Evolutionary conservation across 1,140 invertebrate genomes (phyloP).

Genomic region (Drosophila miranda): DNA sequence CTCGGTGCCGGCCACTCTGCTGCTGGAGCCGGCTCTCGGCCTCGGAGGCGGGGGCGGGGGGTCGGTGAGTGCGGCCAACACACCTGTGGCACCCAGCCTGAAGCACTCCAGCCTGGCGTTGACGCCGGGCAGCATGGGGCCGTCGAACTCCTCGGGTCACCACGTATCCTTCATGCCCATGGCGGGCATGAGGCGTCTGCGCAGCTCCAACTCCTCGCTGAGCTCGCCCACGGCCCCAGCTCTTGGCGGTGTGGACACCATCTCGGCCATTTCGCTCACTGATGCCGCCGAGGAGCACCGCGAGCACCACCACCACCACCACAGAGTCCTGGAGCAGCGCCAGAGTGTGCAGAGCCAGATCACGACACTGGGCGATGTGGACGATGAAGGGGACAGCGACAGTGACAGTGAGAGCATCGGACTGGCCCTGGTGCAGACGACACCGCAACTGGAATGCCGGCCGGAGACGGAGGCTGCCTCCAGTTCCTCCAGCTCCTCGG

Average conservation of each 20-base stretch:
- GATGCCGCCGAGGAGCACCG: slow-evolving; percentile 37
- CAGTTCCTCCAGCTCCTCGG: slow-evolving; percentile 71
- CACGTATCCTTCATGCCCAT: slow-evolving; percentile 72
- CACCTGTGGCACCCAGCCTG: slow-evolving; percentile 47
- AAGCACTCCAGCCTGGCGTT: slow-evolving; percentile 54
- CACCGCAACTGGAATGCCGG: slow-evolving; percentile 59
- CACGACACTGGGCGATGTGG: slow-evolving; percentile 74
- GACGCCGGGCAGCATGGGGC: slow-evolving; percentile 37
- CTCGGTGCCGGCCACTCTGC: slow-evolving; percentile 58
- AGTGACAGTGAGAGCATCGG: slow-evolving; percentile 64
- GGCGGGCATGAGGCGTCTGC: slow-evolving; percentile 56
- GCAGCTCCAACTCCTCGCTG: slow-evolving; percentile 56
- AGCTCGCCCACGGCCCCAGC: slow-evolving; percentile 40
- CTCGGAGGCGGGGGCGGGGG: slow-evolving; percentile 5
- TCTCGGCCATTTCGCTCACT: slow-evolving; percentile 61
- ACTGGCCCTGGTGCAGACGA: slow-evolving; percentile 58
- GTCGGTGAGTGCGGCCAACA: slow-evolving; percentile 65
- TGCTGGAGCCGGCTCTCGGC: slow-evolving; percentile 35
- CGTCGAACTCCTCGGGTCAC: slow-evolving; percentile 55
- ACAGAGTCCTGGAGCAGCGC: slow-evolving; percentile 64
- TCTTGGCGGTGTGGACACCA: slow-evolving; percentile 30
- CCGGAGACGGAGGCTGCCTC: slow-evolving; percentile 24
- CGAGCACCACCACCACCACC: slow-evolving; percentile 38
- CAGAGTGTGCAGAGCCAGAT: slow-evolving; percentile 76
- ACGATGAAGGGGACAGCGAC: slow-evolving; percentile 53